Evolutionary conservation across 2,797 vertebrate genomes (phyloP).

Genomic region (Peromyscus eremicus): DNA sequence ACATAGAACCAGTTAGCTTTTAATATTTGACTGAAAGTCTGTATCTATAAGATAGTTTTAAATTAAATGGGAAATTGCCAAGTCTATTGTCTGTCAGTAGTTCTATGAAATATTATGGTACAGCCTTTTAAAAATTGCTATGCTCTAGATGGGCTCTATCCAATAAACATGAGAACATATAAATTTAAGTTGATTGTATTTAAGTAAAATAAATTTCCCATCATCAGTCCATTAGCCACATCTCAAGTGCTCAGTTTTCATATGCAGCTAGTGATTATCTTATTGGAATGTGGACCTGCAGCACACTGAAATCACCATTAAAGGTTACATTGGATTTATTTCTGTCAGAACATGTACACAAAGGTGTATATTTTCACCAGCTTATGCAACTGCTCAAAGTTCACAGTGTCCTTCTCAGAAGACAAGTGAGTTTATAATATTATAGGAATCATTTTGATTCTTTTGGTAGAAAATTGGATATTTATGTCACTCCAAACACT

Average conservation of each 20-base stretch:
- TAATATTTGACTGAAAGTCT: constrained; percentile 45
- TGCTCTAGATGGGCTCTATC: constrained; percentile 7
- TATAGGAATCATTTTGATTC: background rate
- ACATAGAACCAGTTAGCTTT: background rate
- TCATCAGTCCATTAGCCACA: background rate
- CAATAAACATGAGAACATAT: background rate
- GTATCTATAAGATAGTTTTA: constrained; percentile 36
- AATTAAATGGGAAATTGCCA: constrained; percentile 28
- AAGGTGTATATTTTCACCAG: background rate
- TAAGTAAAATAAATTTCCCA: constrained; percentile 17
- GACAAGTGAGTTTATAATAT: constrained; percentile 23
- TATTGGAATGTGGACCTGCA: constrained; percentile 34
- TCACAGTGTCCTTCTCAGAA: constrained; percentile 15
- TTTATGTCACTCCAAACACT: constrained; percentile 9
- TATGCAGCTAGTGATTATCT: background rate
- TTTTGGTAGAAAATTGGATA: background rate
- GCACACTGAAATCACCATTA: background rate
- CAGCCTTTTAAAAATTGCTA: constrained; percentile 14
- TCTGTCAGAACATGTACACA: constrained; percentile 42
- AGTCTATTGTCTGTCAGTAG: constrained; percentile 20
- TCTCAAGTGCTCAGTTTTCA: constrained; percentile 11
- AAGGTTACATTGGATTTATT: constrained; percentile 46
- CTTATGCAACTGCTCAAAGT: constrained; percentile 46
- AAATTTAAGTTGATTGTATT: constrained; percentile 52
- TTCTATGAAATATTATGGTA: constrained; percentile 31